phyloP scores from a whole-genome alignment of 2,888 invertebrate genomes.

The Plagiodera versicolora region DNA sequence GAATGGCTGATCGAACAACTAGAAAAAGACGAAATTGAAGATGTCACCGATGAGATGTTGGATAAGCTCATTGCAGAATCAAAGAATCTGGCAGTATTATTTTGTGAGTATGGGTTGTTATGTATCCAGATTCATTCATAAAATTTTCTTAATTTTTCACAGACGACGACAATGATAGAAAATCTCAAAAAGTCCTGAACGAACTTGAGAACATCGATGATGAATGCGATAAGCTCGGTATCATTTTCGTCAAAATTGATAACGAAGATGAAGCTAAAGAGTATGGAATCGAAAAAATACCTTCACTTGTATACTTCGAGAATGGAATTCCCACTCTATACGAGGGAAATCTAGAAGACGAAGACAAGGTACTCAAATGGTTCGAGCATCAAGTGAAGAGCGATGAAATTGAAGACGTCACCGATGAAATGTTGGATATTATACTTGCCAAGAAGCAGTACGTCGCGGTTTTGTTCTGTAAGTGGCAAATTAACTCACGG shows the following conservation, averaged over 20 bases:
- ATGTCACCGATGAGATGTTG: conserved; percentile 92
- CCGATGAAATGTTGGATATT: conserved; percentile 90
- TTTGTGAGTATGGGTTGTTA: conserved; percentile 77
- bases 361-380: conserved; percentile 86
- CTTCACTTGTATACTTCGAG: conserved; percentile 80
- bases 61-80: conserved; percentile 87
- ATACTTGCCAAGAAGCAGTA: conserved; percentile 85
- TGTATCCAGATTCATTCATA: no score
- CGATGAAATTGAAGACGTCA: conserved; percentile 92
- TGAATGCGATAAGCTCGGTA: conserved; percentile 85
- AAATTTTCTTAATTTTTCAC: no score
- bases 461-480: conserved; percentile 90
- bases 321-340: conserved; percentile 73
- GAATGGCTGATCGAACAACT: conserved; percentile 86
- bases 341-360: conserved; percentile 85
- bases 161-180: conserved; percentile 90
- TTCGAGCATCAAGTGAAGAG: conserved; percentile 80
- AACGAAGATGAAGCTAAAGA: conserved; percentile 87
- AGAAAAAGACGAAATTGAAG: conserved; percentile 92
- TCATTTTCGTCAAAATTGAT: conserved; percentile 91
- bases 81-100: conserved; percentile 85
- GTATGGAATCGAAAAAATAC: conserved; percentile 88
- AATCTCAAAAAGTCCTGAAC: conserved; percentile 80
- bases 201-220: conserved; percentile 93
- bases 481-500: no score